Percentiles rank a stretch among this genome's conserved stretches.
These are phyloP conservation scores for Dromaius novaehollandiae DNA, from an alignment of 2,113 vertebrate genomes.

Conservation along the genomic window DNA sequence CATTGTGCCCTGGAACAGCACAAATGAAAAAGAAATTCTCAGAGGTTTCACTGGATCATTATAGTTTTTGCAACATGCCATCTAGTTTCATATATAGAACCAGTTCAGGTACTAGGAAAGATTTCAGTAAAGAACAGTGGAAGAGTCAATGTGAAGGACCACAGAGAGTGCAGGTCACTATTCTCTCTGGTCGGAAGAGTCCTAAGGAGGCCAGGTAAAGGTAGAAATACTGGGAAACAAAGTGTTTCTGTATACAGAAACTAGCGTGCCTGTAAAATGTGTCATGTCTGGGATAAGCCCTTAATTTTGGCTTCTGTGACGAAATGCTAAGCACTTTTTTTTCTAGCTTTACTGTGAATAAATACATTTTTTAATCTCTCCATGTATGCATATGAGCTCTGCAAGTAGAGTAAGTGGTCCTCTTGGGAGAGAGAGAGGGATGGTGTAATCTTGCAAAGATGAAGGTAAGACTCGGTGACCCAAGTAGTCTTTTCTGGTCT, in stretches of 20 bases:
- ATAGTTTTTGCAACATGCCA: neutral
- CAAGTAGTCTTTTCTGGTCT: neutral
- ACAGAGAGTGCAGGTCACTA: neutral
- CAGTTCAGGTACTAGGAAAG: neutral
- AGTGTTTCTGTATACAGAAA: neutral
- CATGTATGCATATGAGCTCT: neutral
- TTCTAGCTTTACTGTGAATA: neutral
- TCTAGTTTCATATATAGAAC: neutral
- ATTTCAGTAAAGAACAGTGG: neutral
- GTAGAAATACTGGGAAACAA: neutral
- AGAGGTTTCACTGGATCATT: neutral
- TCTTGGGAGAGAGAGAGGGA: neutral
- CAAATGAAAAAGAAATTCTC: neutral
- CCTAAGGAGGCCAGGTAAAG: neutral
- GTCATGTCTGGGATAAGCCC: neutral
- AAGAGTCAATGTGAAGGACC: neutral
- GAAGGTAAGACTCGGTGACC: neutral
- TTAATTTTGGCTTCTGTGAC: neutral
- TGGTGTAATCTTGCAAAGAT: neutral
- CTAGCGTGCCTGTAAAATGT: neutral
- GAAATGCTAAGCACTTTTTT: neutral
- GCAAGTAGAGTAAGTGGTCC: neutral
- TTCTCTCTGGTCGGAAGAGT: neutral
- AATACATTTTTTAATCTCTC: neutral
- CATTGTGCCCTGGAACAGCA: neutral